phyloP scores from a whole-genome alignment of 2,888 invertebrate genomes.

The Orchesella flavescens region DNA sequence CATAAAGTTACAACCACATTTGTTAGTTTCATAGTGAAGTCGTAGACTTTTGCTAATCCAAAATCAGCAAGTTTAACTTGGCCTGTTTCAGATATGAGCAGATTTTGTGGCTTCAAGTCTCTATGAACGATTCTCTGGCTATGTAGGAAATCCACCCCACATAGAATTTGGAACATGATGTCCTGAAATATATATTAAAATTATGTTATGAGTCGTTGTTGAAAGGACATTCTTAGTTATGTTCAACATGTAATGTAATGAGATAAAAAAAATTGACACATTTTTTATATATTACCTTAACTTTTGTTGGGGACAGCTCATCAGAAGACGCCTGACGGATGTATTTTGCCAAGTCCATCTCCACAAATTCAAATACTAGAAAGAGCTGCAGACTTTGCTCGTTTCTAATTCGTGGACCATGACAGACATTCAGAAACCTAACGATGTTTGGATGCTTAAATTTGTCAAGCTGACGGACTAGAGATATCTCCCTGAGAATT shows the following conservation, averaged over 20 bases:
- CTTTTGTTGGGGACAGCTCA: slow-evolving; percentile 79
- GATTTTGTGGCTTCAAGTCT: slow-evolving; percentile 97
- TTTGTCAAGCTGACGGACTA: slow-evolving; percentile 88
- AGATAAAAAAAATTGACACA: no score
- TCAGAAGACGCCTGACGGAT: slow-evolving; percentile 82
- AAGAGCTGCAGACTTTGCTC: slow-evolving; percentile 86
- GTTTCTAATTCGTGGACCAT: slow-evolving; percentile 83
- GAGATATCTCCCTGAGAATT: slow-evolving; percentile 92
- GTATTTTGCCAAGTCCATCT: slow-evolving; percentile 86
- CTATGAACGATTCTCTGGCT: slow-evolving; percentile 95
- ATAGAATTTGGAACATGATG: slow-evolving; percentile 89
- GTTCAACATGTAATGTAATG: no score
- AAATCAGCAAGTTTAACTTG: slow-evolving; percentile 90
- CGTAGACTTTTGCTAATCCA: slow-evolving; percentile 95
- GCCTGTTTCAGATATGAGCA: slow-evolving; percentile 84
- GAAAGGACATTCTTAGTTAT: no score
- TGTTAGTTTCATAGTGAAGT: slow-evolving; percentile 93
- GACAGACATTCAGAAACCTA: slow-evolving; percentile 92
- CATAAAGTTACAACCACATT: slow-evolving; percentile 95
- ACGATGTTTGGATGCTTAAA: slow-evolving; percentile 97
- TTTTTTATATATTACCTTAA: slow-evolving; percentile 75
- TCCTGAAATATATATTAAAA: slow-evolving; percentile 81
- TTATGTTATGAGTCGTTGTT: no score
- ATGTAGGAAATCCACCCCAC: slow-evolving; percentile 96
- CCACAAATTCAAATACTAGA: slow-evolving; percentile 96